Evolutionary conservation across 2,113 vertebrate genomes (phyloP), one percentile per base, ranked within the genome.

Genomic region (Merops nubicus): DNA sequence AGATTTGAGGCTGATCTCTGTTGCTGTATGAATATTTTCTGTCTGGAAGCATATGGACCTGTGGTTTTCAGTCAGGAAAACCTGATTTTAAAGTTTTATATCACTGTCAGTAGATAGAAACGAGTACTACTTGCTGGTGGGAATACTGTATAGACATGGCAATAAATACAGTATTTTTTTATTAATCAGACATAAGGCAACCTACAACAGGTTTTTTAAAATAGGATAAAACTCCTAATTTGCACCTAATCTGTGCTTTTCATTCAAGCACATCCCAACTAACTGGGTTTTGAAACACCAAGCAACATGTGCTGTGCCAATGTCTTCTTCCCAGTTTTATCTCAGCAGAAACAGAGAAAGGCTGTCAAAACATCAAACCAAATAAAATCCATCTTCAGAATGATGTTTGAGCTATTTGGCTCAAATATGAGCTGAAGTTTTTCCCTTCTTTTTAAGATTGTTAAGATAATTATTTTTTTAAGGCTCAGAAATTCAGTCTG

Each of bases 401-500:
- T 42, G 38, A 48, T 54, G 78, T 85, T 65, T 70, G 53, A 91
- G 43, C 83, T 76, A 51, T 79, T 33, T 84, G 23, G 51, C 81
- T 78, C 79, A 89, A 78, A 64, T 68, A 31, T 29, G 72, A 81
- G 64, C 76, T 53, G 42, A 93, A 79, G 28, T 63, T 60, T 85
- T 84, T 5, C 31, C 65, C n/a, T 23, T 15, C 15, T 48, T 86
- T 4, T 74, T 7, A 47, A 74, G 29, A 31, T 56, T 81, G 6
- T 18, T 81, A 11, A 80, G 64, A 73, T 56, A 47, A 9, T n/a
- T n/a, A 12, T 67, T 51, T 96, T 63, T 92, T 86, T 84, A 60
- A 78, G 29, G 51, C 25, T 87, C 80, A 70, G 34, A 80, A 88
- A 64, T 17, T 47, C 56, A 77, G 56, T 96, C 94, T 92, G 94